Conservation (phyloP, 2,797 vertebrate species). For the Ctenopoma multispine region DNA sequence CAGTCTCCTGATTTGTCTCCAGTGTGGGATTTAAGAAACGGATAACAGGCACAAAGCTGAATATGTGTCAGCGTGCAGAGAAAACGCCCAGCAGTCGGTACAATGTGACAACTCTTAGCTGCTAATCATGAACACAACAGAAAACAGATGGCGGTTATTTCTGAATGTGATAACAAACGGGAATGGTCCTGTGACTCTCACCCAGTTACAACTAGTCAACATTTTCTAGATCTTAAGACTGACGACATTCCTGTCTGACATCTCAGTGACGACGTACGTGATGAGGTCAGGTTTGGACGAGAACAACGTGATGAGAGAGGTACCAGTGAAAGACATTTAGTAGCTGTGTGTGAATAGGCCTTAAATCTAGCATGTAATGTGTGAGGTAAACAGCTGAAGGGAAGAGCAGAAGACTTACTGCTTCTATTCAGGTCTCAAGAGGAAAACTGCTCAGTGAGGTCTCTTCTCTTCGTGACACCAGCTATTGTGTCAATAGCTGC, state of each 20-base stretch:
- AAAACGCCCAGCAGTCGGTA: conserved; percentile 25
- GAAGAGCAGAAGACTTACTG: conserved; percentile 51
- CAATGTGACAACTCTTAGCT: conserved; percentile 31
- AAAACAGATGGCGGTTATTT: conserved; percentile 61
- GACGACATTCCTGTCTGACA: conserved; percentile 26
- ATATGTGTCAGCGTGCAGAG: conserved; percentile 1
- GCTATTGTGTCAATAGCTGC: conserved; percentile 19
- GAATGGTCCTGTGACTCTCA: conserved; percentile 36
- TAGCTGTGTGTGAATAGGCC: conserved; percentile 31
- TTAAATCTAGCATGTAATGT: conserved; percentile 44
- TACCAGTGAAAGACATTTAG: conserved; percentile 30
- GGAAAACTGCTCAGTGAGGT: conserved; percentile 21
- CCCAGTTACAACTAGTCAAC: conserved; percentile 20
- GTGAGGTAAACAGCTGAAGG: conserved; percentile 39
- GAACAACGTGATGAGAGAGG: conserved; percentile 20
- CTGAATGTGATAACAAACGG: conserved; percentile 47
- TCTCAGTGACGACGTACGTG: conserved; percentile 22
- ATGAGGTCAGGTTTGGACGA: conserved; percentile 25
- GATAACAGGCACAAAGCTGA: conserved; percentile 3
- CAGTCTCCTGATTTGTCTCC: neutral
- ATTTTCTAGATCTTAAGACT: conserved; percentile 35
- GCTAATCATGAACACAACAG: conserved; percentile 11
- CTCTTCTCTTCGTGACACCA: conserved; percentile 23
- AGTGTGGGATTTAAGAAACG: conserved; percentile 4
- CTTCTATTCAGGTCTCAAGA: conserved; percentile 24